These are phyloP conservation scores for Heptranchias perlo DNA, from an alignment of 2,113 vertebrate species.

Conservation along the genomic window DNA sequence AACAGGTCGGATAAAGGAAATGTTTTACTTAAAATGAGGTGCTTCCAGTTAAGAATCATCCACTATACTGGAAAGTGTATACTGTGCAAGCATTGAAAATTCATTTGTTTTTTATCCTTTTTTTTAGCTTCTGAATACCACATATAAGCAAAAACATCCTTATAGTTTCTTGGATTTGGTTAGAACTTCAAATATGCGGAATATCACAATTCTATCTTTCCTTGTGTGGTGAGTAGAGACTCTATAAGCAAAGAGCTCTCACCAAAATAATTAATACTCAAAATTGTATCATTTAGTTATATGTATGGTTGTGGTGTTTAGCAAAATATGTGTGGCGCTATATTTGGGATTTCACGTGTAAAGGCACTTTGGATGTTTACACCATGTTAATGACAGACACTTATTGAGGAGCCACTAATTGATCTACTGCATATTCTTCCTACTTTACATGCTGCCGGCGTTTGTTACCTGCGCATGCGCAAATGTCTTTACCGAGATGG, in stretches of 20 bases:
- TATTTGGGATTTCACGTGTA: background rate
- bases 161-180: slow-evolving; percentile 18
- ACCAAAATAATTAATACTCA: background rate
- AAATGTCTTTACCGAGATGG: too few relatives aligned
- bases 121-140: slow-evolving; percentile 9
- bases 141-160: background rate
- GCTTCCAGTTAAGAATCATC: background rate
- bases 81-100: background rate
- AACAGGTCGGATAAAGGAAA: background rate
- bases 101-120: slow-evolving; percentile 9
- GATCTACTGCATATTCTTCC: too few relatives aligned
- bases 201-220: slow-evolving; percentile 23
- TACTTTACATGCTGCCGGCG: too few relatives aligned
- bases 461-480: too few relatives aligned
- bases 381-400: background rate
- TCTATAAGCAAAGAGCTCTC: background rate
- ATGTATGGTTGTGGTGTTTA: background rate
- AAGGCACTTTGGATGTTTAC: background rate
- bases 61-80: too few relatives aligned
- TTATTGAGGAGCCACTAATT: background rate
- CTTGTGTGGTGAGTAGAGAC: slow-evolving; percentile 27
- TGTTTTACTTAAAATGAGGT: background rate
- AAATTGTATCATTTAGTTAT: background rate
- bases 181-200: slow-evolving; percentile 21
- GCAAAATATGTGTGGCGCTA: background rate